Percentiles rank a stretch among this genome's conserved stretches.
Evolutionary conservation across 2,888 invertebrate genomes (phyloP).

Genomic region (Eupithecia insigniata): DNA sequence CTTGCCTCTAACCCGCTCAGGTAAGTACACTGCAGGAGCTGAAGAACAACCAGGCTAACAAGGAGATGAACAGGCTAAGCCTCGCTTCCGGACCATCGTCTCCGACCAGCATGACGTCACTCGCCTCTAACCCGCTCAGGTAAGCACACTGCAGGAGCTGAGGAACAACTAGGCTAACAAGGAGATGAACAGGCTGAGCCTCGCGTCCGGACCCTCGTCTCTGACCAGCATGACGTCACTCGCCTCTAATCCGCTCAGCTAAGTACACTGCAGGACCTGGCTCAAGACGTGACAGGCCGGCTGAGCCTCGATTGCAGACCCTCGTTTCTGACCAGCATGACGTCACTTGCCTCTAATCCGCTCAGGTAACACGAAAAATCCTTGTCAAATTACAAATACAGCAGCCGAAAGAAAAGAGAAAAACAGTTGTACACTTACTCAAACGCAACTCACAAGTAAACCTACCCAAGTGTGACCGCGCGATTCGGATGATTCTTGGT

Average conservation of each 20-base stretch:
- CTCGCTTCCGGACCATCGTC: slow-evolving; percentile 76
- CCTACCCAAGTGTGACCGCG: no score
- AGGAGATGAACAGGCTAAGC: slow-evolving; percentile 89
- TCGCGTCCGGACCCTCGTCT: slow-evolving; percentile 74
- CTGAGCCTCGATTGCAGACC: slow-evolving; percentile 81
- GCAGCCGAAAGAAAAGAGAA: no score
- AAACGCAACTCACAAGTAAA: no score
- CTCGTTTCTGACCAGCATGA: slow-evolving; percentile 73
- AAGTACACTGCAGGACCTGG: slow-evolving; percentile 94
- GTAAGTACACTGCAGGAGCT: slow-evolving; percentile 92
- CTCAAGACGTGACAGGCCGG: slow-evolving; percentile 91
- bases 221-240: slow-evolving; percentile 74
- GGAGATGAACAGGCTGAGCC: slow-evolving; percentile 88
- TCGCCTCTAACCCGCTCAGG: slow-evolving; percentile 70
- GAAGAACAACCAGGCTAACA: slow-evolving; percentile 94
- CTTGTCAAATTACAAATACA: no score
- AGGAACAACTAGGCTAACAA: slow-evolving; percentile 95
- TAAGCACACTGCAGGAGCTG: slow-evolving; percentile 92
- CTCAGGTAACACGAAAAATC: slow-evolving; percentile 21
- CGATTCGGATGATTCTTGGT: no score
- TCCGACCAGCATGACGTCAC: slow-evolving; percentile 72
- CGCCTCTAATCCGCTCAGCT: slow-evolving; percentile 67
- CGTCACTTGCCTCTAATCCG: slow-evolving; percentile 75
- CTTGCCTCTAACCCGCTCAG: slow-evolving; percentile 70
- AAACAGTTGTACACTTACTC: no score